Evolutionary conservation across 2,888 invertebrate species (phyloP).

Genomic region (Tyria jacobaeae): DNA sequence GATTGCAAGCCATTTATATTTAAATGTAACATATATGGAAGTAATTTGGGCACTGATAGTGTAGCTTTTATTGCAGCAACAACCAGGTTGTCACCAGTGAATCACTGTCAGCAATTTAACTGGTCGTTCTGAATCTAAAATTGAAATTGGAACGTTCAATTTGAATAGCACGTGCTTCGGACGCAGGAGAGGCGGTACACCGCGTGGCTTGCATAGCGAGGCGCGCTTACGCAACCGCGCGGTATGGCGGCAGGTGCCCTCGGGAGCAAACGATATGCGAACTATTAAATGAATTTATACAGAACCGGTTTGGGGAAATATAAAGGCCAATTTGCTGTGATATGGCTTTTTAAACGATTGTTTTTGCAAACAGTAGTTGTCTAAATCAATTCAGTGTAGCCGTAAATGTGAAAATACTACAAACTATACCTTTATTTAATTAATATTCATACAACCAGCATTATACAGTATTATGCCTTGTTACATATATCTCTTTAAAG

Average conservation of each 20-base stretch:
- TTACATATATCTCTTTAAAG: conserved; percentile 56
- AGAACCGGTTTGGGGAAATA: conserved; percentile 44
- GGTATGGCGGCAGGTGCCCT: conserved; percentile 64
- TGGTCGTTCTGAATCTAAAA: conserved; percentile 52
- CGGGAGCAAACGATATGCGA: conserved; percentile 59
- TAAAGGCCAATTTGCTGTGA: conserved; percentile 32
- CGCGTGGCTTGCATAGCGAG: conserved; percentile 33
- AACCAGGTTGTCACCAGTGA: conserved; percentile 53
- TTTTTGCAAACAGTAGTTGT: conserved; percentile 37
- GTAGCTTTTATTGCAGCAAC: conserved; percentile 38
- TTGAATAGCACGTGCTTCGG: conserved; percentile 60
- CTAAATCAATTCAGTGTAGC: not conserved
- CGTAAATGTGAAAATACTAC: not conserved
- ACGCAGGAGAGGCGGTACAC: conserved; percentile 35
- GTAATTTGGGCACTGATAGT: conserved; percentile 10
- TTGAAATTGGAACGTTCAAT: conserved; percentile 57
- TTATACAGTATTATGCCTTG: not conserved
- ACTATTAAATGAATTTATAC: conserved; percentile 37
- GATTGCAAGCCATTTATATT: conserved; percentile 16
- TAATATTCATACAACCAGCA: too few relatives aligned
- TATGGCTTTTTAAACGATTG: conserved; percentile 38
- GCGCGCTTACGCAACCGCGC: conserved; percentile 53
- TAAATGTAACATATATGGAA: conserved; percentile 13
- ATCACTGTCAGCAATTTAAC: conserved; percentile 57
- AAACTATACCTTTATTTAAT: too few relatives aligned